A percentile compares a stretch with the other conserved stretches of the same genome.
phyloP scores from a whole-genome alignment of 2,113 vertebrate species.

The Mesitornis unicolor region DNA sequence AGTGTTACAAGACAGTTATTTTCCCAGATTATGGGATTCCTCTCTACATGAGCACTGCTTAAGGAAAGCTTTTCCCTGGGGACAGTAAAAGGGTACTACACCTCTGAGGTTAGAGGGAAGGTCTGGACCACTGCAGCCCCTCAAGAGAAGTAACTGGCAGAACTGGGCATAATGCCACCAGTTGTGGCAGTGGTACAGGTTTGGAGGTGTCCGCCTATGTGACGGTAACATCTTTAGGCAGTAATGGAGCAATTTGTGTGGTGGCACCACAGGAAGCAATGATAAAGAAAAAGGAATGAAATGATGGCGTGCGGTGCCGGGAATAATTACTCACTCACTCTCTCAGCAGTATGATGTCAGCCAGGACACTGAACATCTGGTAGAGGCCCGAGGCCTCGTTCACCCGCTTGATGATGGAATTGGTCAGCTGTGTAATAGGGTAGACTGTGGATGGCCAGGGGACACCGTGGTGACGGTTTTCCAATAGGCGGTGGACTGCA shows the following conservation, averaged over 20 bases:
- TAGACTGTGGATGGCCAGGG: constrained; percentile 80
- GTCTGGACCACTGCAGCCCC: not conserved
- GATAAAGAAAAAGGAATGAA: not conserved
- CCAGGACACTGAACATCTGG: constrained; percentile 94
- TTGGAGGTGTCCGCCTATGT: not conserved
- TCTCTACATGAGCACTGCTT: not conserved
- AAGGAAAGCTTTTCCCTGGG: not conserved
- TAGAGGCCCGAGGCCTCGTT: constrained; percentile 93
- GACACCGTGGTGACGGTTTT: constrained; percentile 85
- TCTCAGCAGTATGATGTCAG: constrained; percentile 87
- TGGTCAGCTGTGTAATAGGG: constrained; percentile 82
- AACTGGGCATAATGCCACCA: not conserved
- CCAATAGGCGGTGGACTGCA: constrained; percentile 87
- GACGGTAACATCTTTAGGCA: fast-evolving
- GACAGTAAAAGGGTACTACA: not conserved
- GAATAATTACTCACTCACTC: constrained; percentile 85
- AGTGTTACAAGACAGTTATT: not conserved
- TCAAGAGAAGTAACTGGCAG: not conserved
- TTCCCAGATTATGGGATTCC: not conserved
- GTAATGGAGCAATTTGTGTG: not conserved
- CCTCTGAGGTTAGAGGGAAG: not conserved
- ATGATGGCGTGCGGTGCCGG: not conserved
- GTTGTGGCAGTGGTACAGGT: not conserved
- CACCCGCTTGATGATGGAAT: constrained; percentile 85
- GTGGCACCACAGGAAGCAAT: not conserved